Conservation (phyloP, 2,113 vertebrate species). For the Gobius niger region DNA sequence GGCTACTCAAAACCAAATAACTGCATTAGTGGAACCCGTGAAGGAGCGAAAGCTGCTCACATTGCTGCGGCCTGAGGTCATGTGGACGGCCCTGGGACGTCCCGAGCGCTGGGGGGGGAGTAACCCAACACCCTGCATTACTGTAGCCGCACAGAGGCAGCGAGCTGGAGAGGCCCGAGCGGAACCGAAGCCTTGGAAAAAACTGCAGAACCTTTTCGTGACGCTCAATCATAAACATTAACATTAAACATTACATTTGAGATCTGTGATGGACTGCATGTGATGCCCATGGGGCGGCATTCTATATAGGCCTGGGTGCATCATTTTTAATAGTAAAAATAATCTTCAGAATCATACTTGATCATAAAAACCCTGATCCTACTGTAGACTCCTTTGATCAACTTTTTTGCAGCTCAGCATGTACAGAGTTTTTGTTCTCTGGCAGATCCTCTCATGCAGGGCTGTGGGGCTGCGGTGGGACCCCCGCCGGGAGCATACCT, state of each 20-base stretch:
- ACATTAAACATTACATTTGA: too few species aligned
- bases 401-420: conserved; percentile 20
- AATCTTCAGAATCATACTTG: too few species aligned
- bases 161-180: conserved; percentile 50
- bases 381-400: conserved; percentile 14
- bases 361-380: too few species aligned
- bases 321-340: too few species aligned
- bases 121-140: conserved; percentile 73
- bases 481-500: conserved; percentile 61
- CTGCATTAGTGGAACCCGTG: conserved; percentile 48
- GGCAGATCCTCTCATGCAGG: conserved; percentile 27
- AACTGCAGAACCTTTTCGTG: conserved; percentile 35
- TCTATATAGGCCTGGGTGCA: too few species aligned
- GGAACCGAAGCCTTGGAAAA: conserved; percentile 29
- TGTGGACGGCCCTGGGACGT: conserved; percentile 40
- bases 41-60: conserved; percentile 55
- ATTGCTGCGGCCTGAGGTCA: conserved; percentile 62
- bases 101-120: conserved; percentile 56
- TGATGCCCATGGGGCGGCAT: too few species aligned
- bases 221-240: too few species aligned
- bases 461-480: conserved; percentile 34
- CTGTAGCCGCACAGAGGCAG: conserved; percentile 55
- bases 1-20: conserved; percentile 40
- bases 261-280: too few species aligned
- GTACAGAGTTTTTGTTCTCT: not conserved